Percentiles rank a stretch among this genome's conserved stretches.
Conservation (phyloP, 2,888 invertebrate species). For the Caenorhabditis imperialis region DNA sequence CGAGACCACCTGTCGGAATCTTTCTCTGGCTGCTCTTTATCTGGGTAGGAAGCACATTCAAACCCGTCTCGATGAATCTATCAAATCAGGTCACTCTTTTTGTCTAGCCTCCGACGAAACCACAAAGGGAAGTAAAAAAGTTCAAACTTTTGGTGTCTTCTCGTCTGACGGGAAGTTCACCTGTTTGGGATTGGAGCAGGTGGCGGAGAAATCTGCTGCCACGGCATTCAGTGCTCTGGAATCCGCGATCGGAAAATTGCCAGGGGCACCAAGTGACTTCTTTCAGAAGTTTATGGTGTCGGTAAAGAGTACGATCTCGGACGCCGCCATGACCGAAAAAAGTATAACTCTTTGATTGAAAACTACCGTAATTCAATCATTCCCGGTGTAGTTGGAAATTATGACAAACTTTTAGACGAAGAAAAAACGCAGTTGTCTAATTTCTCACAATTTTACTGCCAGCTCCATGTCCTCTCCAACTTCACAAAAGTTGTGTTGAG, state of each 20-base stretch:
- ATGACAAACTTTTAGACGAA: not conserved
- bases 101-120: too few species aligned
- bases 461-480: conserved; percentile 24
- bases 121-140: too few species aligned
- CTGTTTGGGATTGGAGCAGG: conserved; percentile 15
- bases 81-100: too few species aligned
- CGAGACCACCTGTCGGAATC: too few species aligned
- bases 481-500: conserved; percentile 12
- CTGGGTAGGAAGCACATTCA: too few species aligned
- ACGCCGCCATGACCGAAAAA: conserved; percentile 6
- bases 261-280: conserved; percentile 12
- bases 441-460: conserved; percentile 15
- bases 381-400: conserved; percentile 11
- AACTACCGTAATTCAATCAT: not conserved
- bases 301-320: conserved; percentile 17
- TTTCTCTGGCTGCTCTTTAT: too few species aligned
- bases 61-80: too few species aligned
- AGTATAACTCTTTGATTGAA: conserved; percentile 6
- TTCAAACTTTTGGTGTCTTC: too few species aligned
- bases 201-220: conserved; percentile 23
- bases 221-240: conserved; percentile 13
- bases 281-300: conserved; percentile 16
- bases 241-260: not conserved
- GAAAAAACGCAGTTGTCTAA: not conserved
- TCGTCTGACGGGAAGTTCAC: conserved; percentile 6